phyloP scores from a whole-genome alignment of 2,797 vertebrate species.

The Chlorospingus semifuscus region DNA sequence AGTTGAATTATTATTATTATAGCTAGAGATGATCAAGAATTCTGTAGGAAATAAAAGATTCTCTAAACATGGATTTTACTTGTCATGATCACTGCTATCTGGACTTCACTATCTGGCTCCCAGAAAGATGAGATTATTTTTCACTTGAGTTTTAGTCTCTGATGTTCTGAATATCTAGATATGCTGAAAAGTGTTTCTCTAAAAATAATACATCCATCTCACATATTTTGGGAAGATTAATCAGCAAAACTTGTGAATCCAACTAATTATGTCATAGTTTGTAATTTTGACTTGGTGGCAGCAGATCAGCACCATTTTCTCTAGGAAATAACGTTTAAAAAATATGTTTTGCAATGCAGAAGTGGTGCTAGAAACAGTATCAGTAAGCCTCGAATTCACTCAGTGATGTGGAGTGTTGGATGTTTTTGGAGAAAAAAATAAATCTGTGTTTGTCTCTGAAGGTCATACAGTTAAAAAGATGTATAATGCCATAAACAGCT shows the following conservation, averaged over 20 bases:
- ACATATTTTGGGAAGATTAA: neutral
- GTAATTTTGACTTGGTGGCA: neutral
- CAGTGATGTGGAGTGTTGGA: neutral
- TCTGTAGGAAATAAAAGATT: neutral
- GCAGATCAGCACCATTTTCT: neutral
- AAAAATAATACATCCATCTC: neutral
- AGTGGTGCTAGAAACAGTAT: neutral
- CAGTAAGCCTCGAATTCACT: neutral
- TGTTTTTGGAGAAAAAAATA: neutral
- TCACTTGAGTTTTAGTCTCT: neutral
- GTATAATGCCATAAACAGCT: neutral
- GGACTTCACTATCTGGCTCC: neutral
- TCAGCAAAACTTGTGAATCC: neutral
- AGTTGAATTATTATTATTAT: neutral
- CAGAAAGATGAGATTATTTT: neutral
- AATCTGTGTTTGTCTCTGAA: neutral
- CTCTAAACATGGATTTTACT: neutral
- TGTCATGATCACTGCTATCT: neutral
- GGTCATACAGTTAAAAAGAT: neutral
- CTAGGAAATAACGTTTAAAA: neutral
- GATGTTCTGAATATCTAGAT: neutral
- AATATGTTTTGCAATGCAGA: neutral
- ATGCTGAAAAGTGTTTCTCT: neutral
- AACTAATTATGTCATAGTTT: neutral
- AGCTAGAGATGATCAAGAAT: neutral